phyloP scores from a whole-genome alignment of 2,797 vertebrate genomes.

The Sebastes matsubarae region DNA sequence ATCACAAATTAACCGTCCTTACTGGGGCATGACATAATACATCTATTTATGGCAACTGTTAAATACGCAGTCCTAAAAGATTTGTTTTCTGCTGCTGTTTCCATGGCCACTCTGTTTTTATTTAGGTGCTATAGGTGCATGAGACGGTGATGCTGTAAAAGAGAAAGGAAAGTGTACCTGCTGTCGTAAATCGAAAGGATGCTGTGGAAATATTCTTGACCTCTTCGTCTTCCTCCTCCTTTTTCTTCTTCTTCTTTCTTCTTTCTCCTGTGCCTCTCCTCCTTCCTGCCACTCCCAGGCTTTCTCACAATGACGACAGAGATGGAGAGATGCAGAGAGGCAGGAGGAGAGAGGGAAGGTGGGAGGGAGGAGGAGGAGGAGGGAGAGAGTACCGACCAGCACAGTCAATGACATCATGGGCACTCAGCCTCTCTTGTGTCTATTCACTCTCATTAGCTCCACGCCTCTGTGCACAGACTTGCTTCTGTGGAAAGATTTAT shows the following conservation, averaged over 20 bases:
- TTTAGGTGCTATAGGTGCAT: too few relatives aligned
- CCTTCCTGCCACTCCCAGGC: slow-evolving; percentile 63
- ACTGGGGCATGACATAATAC: not conserved
- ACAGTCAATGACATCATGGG: slow-evolving; percentile 81
- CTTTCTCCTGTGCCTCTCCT: slow-evolving; percentile 48
- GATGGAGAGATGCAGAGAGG: slow-evolving; percentile 51
- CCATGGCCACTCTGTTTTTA: not conserved
- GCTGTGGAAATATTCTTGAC: slow-evolving; percentile 27
- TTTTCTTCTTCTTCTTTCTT: slow-evolving; percentile 29
- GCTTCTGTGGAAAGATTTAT: not conserved
- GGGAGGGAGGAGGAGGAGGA: slow-evolving; percentile 5
- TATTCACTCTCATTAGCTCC: slow-evolving; percentile 30
- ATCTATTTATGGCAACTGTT: not conserved
- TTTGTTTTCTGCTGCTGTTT: not conserved
- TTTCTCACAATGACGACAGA: slow-evolving; percentile 41
- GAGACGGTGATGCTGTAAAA: not conserved
- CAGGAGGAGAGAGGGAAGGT: slow-evolving; percentile 12
- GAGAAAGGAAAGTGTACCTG: slow-evolving; percentile 54
- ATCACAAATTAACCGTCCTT: not conserved
- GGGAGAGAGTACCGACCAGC: slow-evolving; percentile 77
- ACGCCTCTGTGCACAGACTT: not conserved
- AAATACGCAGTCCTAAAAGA: not conserved
- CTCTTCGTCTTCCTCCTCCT: slow-evolving; percentile 32
- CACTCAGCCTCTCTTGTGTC: slow-evolving; percentile 50
- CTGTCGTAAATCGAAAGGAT: slow-evolving; percentile 49